Evolutionary conservation across 2,797 vertebrate species (phyloP), one percentile per base, ranked within the genome.

Genomic region (Enteromius unitaeniatus): DNA sequence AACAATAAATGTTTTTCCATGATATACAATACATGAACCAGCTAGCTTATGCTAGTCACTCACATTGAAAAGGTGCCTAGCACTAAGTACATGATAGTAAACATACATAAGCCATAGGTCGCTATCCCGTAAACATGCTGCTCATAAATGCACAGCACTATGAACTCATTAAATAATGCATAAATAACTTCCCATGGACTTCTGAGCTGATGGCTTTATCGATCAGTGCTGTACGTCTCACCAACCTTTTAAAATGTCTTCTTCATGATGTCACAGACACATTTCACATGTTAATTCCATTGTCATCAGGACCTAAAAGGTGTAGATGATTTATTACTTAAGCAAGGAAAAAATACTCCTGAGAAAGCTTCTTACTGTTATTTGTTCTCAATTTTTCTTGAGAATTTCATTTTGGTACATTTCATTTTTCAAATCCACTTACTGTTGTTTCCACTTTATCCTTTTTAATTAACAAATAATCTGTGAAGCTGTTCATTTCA

Each of bases 91-190:
- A 70, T 34, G 23, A 60, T 53, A 37, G 47, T 60, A 86, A 84
- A 79, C 84, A 64, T 47, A n/a, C 42, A 72, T 55, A 70, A 51
- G 45, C 81, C 55, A 77, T 84, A 86, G 86, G 84, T 87, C 84
- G 69, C 83, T 87, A 88, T 78, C 79, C 83, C 68, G 6, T 53
- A 53, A 73, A 76, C 23, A 49, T 74, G 58, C 70, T 81, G 84
- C 77, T 86, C 45, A 77, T 84, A 80, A 84, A 84, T 69, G 58
- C 70, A 78, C 85, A 51, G 70, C 69, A 26, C 84, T 84, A 28
- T 81, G 69, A 85, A 80, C 78, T 83, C 82, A 67, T 83, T 89
- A 75, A 90, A 88, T 88, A 89, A 87, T 88, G 84, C 75, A 89
- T 90, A 68, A 72, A 82, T 77, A 68, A 83, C 86, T 82, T 83